Evolutionary conservation across 2,888 invertebrate genomes (phyloP), one percentile per base, ranked within the genome.

Genomic region (Temnothorax unifasciatus): DNA sequence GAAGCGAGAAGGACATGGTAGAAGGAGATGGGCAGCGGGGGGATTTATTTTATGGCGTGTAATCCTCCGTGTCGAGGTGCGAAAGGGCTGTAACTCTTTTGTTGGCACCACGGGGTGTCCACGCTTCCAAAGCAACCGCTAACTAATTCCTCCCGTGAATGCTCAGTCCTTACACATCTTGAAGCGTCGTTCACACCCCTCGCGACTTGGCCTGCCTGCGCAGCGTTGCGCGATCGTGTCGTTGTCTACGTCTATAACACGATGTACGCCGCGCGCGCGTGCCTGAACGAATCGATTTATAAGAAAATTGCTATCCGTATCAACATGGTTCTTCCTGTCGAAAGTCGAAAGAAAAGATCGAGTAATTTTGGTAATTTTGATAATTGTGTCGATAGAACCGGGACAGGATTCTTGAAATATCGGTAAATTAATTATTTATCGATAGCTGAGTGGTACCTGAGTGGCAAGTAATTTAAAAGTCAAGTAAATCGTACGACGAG

Each of bases 71-170:
- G 93, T 92, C 93, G 93, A 94, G 94, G 94, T 94, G 94, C 93
- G 94, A 94, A 94, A 92, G 93, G 91, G 92, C 91, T 92, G 93
- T 93, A 94, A 94, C 93, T 93, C 94, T 94, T 94, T 93, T 93
- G 94, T 92, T 92, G 90, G 92, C 94, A 89, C 94, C 90, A 90
- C 92, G 93, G 93, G 94, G 93, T 91, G 93, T 91, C 93, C 91
- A 85, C 85, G 89, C 89, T 91, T 87, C 92, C 89, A 92, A 92
- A 93, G 92, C 93, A 92, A 91, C 93, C 92, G 93, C 93, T 93
- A 92, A 92, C 93, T 92, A 94, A 94, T 93, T 94, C 92, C 92
- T 91, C 91, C 90, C 86, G 88, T 92, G 90, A 89, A 89, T 90
- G 84, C 88, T 82, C 71, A 82, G 71, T 64, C 85, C 86, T 88